Conservation (phyloP, 1,140 invertebrate species). For the Eurosta solidaginis region DNA sequence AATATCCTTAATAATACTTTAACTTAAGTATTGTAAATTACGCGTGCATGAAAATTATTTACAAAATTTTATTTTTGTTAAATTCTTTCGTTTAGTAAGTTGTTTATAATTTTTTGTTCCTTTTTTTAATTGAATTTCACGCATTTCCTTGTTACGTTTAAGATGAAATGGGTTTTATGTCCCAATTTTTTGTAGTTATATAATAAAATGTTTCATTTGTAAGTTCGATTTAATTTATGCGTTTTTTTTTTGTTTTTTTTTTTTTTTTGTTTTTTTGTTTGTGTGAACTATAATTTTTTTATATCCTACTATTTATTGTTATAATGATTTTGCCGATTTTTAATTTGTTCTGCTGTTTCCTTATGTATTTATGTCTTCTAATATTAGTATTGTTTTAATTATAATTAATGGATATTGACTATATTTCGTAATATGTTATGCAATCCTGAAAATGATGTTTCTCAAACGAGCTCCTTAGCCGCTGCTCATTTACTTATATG, state of each 20-base stretch:
- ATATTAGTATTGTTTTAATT: conserved; percentile 33
- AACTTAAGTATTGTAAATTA: conserved; percentile 36
- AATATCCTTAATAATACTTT: conserved; percentile 31
- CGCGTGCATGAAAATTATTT: conserved; percentile 34
- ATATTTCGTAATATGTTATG: conserved; percentile 42
- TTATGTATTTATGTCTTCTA: background rate
- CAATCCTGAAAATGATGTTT: conserved; percentile 50
- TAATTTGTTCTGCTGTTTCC: background rate
- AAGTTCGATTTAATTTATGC: background rate
- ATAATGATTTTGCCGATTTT: background rate
- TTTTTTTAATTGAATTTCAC: background rate
- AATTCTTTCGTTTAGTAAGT: conserved; percentile 29
- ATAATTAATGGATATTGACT: conserved; percentile 39
- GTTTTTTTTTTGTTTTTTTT: background rate
- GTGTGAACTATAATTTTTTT: conserved; percentile 23
- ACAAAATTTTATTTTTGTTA: conserved; percentile 27
- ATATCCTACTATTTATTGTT: background rate
- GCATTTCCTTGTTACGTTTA: conserved; percentile 29
- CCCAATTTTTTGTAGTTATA: background rate
- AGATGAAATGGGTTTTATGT: conserved; percentile 25
- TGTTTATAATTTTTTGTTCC: conserved; percentile 33
- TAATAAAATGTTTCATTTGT: background rate
- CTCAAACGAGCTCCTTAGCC: background rate
- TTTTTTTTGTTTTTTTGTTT: conserved; percentile 33
- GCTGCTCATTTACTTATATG: background rate